Percentiles rank a stretch among this genome's conserved stretches.
phyloP scores from a whole-genome alignment of 1,140 invertebrate genomes.

The Ylistrum balloti region DNA sequence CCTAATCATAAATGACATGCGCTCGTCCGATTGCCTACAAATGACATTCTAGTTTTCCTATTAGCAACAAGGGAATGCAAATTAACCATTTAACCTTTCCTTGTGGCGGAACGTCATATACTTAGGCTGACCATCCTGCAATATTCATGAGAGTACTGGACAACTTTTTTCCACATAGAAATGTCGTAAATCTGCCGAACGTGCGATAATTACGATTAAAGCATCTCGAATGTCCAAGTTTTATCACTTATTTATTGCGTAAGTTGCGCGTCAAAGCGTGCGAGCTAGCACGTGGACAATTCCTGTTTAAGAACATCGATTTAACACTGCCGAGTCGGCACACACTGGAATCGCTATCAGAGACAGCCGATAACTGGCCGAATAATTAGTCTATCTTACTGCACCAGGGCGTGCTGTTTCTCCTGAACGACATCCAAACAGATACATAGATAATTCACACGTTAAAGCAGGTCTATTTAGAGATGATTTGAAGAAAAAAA shows the following conservation, averaged over 20 bases:
- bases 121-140: background rate
- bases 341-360: background rate
- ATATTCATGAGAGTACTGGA: constrained; percentile 30
- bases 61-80: constrained; percentile 11
- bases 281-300: background rate
- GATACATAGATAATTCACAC: no score
- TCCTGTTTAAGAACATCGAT: background rate
- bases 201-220: background rate
- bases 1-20: background rate
- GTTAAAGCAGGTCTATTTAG: no score
- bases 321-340: background rate
- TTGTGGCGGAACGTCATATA: background rate
- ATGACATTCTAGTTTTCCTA: constrained; percentile 12
- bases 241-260: background rate
- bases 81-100: constrained; percentile 18
- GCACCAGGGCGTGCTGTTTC: background rate
- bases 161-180: background rate
- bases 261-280: constrained; percentile 31
- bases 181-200: background rate
- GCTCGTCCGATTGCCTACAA: background rate
- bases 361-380: background rate
- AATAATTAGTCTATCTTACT: background rate
- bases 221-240: background rate
- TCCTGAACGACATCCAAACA: background rate
- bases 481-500: no score